Evolutionary conservation across 2,113 vertebrate genomes (phyloP), one percentile per base, ranked within the genome.

Genomic region (Shinisaurus crocodilurus): DNA sequence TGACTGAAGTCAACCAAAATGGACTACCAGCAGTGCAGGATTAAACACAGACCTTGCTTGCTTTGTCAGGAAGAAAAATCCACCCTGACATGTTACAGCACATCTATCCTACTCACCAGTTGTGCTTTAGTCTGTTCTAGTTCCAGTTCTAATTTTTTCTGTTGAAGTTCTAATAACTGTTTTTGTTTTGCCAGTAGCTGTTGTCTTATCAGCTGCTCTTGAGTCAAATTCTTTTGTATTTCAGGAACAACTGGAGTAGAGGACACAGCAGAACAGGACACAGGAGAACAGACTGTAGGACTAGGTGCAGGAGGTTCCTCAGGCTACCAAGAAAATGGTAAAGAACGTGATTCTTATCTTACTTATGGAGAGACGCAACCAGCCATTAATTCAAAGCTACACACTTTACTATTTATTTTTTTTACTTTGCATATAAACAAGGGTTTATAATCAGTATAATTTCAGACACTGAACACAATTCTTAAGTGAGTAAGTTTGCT

Each of bases 71-170:
- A 18, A 37, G 0, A 1, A 5, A 87, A 87, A 77, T 74, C 60
- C 27, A 27, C 50, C 6, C 70, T 89, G 16, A 50, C 76, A 75
- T 1, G 0, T 1, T 67, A 90, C 18, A 20, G 75, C 34, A 90
- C 70, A 70, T 88, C 89, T 94, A 77, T 85, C 88, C 86, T 93
- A 96, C 98, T 97, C 96, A 99, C 99, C 98, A 99, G 95, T 95
- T 99, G 99, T 69, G 99, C 99, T 96, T 99, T 99, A 90, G 99
- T 99, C 96, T 99, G 99, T 95, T 99, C 99, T 96, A 99, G 97
- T 96, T 99, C 99, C 97, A 99, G 97, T 91, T 99, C 99, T 87
- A 99, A 98, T 94, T 99, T 99, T 96, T 99, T 99, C 97, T 99
- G 99, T 95, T 99, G 99, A 87, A 99, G 98, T 97, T 99, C 99